Percentiles rank a stretch among this genome's conserved stretches.
phyloP scores from a whole-genome alignment of 2,888 invertebrate species.

The Conistra vaccinii region DNA sequence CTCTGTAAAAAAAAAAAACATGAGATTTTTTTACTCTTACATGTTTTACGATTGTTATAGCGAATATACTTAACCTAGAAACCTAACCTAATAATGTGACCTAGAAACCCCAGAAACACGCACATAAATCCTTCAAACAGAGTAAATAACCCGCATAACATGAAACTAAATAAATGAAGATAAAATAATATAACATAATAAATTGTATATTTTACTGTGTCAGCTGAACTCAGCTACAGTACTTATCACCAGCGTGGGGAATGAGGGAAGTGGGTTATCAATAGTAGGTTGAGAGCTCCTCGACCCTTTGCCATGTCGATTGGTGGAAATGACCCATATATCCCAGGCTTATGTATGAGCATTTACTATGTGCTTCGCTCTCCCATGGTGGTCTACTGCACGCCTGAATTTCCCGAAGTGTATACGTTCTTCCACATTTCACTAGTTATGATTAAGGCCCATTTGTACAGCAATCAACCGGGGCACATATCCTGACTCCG shows the following conservation, averaged over 20 bases:
- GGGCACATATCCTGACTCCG: background rate
- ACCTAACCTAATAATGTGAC: background rate
- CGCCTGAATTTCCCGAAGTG: background rate
- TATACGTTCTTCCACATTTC: background rate
- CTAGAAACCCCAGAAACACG: slow-evolving; percentile 11
- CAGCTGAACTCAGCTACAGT: background rate
- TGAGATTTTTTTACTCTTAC: background rate
- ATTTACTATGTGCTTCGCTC: background rate
- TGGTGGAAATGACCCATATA: slow-evolving; percentile 14
- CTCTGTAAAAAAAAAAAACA: too few species aligned
- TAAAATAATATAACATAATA: slow-evolving; percentile 2
- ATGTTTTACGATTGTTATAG: background rate
- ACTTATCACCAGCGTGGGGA: slow-evolving; percentile 29
- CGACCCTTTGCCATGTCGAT: slow-evolving; percentile 21
- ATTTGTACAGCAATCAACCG: background rate
- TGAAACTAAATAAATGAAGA: slow-evolving; percentile 18
- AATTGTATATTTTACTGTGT: background rate
- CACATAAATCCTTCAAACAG: slow-evolving; percentile 6
- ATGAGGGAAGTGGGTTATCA: slow-evolving; percentile 54
- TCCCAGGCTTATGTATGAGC: background rate
- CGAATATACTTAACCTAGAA: too few species aligned
- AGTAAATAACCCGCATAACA: slow-evolving; percentile 4
- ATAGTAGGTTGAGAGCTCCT: slow-evolving; percentile 12
- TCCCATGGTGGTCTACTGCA: background rate
- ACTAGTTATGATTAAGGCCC: background rate